Evolutionary conservation across 2,888 invertebrate species (phyloP), one percentile per base, ranked within the genome.

Genomic region (Cantharis rufa): DNA sequence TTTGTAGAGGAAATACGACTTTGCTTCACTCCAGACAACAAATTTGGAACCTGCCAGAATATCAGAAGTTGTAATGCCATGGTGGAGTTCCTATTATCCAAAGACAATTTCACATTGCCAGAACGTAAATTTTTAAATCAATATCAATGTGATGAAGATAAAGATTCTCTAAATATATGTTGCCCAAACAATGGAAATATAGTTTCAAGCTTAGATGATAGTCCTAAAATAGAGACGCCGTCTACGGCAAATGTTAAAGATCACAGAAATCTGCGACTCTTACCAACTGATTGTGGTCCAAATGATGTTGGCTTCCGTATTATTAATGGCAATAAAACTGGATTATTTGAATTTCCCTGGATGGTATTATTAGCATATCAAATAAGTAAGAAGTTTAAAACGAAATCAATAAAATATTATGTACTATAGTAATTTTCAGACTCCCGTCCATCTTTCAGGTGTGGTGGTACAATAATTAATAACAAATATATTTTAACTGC

Each of bases 301-400:
- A 64, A 1, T 11, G n/a, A 64, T 5, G 10, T 18, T 11, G 10
- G 13, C 10, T 3, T 13, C 5, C 64, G 64, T 7, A 18, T 64
- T 64, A 9, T 7, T 1, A 15, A 16, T 16, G 71, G 72, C 3
- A 16, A 64, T 10, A 15, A 13, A 16, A 72, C 68, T 10, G 61
- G 16, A 0, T 85, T 93, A 2, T 90, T 89, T 27, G 93, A 94
- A 82, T 93, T 91, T 88, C 95, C 94, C 0, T 95, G 94, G 94
- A 93, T 95, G 93, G 94, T 92, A 0, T 87, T 94, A 3, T 86
- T 95, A 18, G 91, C 91, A 1, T 95, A 94, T 79, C 80, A 84
- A 15, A 85, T 84, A 62, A 82, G 86, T 78, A 48, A 74, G 1
- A 77, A 69, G 16, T 15, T 68, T n/a, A 11, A 18, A 32, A 24